Percentiles rank a stretch among this genome's conserved stretches.
phyloP scores from a whole-genome alignment of 2,888 invertebrate species.

The Melinopterus prodromus region DNA sequence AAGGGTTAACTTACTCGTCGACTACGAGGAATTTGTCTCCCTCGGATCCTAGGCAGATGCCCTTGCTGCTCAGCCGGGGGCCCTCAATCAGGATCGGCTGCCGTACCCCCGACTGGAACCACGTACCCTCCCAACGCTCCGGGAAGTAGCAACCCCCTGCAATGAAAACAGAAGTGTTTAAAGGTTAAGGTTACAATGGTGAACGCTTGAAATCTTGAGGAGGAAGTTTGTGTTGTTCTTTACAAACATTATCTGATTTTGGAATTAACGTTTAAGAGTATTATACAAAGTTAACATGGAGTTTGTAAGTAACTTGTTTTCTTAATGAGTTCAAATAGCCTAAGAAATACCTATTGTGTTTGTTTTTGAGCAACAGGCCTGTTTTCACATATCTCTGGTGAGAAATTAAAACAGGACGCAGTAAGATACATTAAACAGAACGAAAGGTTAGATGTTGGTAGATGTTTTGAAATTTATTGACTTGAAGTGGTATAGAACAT shows the following conservation, averaged over 20 bases:
- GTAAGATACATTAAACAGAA: no score
- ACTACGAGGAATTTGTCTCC: slow-evolving; percentile 90
- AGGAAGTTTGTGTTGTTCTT: background rate
- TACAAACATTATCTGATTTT: background rate
- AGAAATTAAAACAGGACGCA: no score
- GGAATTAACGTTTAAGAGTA: no score
- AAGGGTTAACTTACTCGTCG: slow-evolving; percentile 78
- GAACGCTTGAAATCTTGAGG: background rate
- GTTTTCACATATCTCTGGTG: no score
- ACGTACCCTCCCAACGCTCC: slow-evolving; percentile 84
- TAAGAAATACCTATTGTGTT: no score
- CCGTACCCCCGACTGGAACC: slow-evolving; percentile 91
- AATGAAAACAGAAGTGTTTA: slow-evolving; percentile 47
- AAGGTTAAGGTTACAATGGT: background rate
- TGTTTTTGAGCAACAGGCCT: no score
- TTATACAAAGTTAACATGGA: background rate
- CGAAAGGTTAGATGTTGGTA: no score
- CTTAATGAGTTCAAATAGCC: no score
- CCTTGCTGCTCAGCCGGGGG: slow-evolving; percentile 84
- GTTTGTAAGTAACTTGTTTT: background rate
- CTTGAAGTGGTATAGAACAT: no score
- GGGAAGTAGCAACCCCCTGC: slow-evolving; percentile 83
- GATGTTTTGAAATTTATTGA: no score
- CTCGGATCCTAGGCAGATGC: slow-evolving; percentile 82
- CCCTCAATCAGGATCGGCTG: slow-evolving; percentile 85